Conservation (phyloP, 1,140 invertebrate genomes). For the Leucophenga varia region DNA sequence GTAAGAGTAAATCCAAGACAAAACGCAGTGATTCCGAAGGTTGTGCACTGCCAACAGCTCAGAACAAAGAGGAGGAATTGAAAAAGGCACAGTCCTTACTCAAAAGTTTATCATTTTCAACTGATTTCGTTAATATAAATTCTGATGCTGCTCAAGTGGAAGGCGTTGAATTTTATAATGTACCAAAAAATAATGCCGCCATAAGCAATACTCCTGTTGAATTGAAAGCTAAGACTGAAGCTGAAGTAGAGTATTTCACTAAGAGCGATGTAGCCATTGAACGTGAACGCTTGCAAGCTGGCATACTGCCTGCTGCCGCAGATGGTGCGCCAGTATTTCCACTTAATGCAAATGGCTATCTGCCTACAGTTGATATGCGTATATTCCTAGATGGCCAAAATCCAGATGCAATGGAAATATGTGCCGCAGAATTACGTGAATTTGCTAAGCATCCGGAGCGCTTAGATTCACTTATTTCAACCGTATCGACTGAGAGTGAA, state of each 20-base stretch:
- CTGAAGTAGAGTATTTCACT: constrained; percentile 43
- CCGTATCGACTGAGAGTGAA: constrained; percentile 40
- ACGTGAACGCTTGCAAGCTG: constrained; percentile 22
- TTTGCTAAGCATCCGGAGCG: constrained; percentile 19
- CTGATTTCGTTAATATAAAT: constrained; percentile 37
- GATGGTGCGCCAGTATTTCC: constrained; percentile 1
- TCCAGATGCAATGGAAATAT: neutral
- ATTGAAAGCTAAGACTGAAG: constrained; percentile 32
- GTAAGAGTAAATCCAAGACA: constrained; percentile 36
- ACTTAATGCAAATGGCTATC: constrained; percentile 28
- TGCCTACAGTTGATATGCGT: constrained; percentile 37
- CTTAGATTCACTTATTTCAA: constrained; percentile 36
- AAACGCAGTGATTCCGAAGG: constrained; percentile 40
- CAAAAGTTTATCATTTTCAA: constrained; percentile 43
- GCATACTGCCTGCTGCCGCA: too few species aligned
- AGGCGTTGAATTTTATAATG: constrained; percentile 57
- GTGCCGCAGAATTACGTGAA: constrained; percentile 1
- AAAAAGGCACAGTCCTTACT: constrained; percentile 34
- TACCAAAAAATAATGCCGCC: constrained; percentile 60
- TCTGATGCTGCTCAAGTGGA: neutral
- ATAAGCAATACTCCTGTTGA: constrained; percentile 30
- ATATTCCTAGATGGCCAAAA: constrained; percentile 32
- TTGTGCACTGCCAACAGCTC: constrained; percentile 21
- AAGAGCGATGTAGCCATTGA: constrained; percentile 43
- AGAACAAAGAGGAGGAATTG: constrained; percentile 25